These are phyloP conservation scores for Luperina nickerlii DNA, from an alignment of 2,888 invertebrate genomes.

Conservation along the genomic window DNA sequence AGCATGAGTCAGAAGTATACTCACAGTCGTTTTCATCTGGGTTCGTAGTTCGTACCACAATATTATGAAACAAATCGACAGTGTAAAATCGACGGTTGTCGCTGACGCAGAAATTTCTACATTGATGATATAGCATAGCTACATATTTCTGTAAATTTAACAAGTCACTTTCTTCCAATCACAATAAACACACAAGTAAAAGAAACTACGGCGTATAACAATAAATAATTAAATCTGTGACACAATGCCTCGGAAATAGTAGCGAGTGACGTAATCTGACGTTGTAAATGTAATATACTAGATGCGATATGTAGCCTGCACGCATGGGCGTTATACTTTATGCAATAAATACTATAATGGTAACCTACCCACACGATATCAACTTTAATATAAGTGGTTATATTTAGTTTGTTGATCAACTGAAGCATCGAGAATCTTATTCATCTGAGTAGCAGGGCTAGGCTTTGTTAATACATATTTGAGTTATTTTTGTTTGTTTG, in stretches of 20 bases:
- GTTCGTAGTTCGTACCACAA: slow-evolving; percentile 5
- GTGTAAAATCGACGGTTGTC: slow-evolving; percentile 1
- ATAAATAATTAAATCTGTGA: slow-evolving; percentile 46
- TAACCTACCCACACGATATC: slow-evolving; percentile 33
- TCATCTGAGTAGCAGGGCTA: neutral
- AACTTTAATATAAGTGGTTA: slow-evolving; percentile 7
- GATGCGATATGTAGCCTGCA: slow-evolving; percentile 33
- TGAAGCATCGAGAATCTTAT: neutral
- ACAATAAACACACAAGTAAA: slow-evolving; percentile 20
- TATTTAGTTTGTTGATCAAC: neutral
- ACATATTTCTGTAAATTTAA: slow-evolving; percentile 4
- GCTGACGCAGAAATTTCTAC: neutral
- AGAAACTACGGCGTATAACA: slow-evolving; percentile 10
- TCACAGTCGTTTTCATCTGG: slow-evolving; percentile 23
- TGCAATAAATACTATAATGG: slow-evolving; percentile 48
- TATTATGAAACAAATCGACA: slow-evolving; percentile 29
- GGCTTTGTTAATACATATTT: neutral
- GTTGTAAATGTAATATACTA: slow-evolving; percentile 22
- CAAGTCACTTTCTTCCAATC: slow-evolving; percentile 4
- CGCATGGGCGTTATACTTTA: slow-evolving; percentile 40
- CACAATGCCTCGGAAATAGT: slow-evolving; percentile 57
- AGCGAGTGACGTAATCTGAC: slow-evolving; percentile 48
- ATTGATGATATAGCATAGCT: neutral
- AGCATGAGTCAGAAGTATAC: slow-evolving; percentile 36
- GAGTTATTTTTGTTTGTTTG: neutral